Base-by-base conservation (phyloP, 2,888 invertebrate species). In the Xanthorhoe designata region DNA sequence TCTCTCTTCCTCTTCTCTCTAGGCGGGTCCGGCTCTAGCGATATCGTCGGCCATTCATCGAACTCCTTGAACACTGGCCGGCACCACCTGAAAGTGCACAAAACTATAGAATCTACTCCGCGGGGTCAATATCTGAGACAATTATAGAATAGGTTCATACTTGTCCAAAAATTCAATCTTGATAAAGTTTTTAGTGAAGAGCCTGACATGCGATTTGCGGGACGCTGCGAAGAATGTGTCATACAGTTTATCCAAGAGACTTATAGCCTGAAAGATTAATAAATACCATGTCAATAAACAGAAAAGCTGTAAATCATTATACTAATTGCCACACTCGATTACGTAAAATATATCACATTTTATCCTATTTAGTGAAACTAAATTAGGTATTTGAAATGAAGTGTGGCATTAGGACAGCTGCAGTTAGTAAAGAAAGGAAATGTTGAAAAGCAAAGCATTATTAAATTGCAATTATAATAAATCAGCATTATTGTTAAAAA, bases 161-260 rank as follows among this genome's bases (percentile, higher is more conserved):
- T 95, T 95, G 87, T 94, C 94, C 87, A 94, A 93, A 83, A 95
- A 94, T 83, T 96, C 96, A 85, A 96, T 96, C 94, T 96, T 96
- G 81, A 96, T 94, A 87, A 94, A 96, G 78, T 95, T 94, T 81
- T 95, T 95, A 88, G 94, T 96, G 78, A 96, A 93, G 83, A 92
- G 89, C 80, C 94, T 95, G 83, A 94, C 91, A 85, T 94, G 94
- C 77, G 94, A 90, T 88, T 94, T 95, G 85, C 88, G 90, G 75
- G 87, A 87, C 79, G 90, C 85, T 87, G 85, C 83, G 90, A 92
- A 90, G 84, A 95, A 89, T 77, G 94, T 93, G 78, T 92, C 92
- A 86, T 94, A 94, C 84, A 96, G 94, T 90, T 95, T 96, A 85
- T 96, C 96, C 82, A 96, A 94, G 87, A 95, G 95, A 86, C 89